phyloP scores from a whole-genome alignment of 2,888 invertebrate genomes.

The Cheilosia soror region DNA sequence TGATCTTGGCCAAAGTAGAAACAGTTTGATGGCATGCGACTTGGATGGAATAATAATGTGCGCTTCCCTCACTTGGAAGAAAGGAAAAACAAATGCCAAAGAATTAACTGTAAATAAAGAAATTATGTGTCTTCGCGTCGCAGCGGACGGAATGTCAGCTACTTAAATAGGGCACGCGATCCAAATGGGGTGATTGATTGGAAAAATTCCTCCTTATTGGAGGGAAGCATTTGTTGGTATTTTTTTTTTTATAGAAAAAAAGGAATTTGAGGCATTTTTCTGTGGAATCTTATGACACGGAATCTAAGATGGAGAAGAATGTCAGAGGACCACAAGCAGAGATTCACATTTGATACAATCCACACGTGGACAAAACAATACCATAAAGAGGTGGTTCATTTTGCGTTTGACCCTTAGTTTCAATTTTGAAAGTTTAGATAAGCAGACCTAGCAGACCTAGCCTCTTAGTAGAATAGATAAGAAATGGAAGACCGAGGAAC shows the following conservation, averaged over 20 bases:
- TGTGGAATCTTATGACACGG: background rate
- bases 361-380: too few species aligned
- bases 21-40: conserved; percentile 38
- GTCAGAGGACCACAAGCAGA: too few species aligned
- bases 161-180: conserved; percentile 10
- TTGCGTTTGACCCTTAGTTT: too few species aligned
- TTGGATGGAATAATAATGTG: conserved; percentile 31
- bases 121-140: conserved; percentile 39
- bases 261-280: background rate
- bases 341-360: too few species aligned
- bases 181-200: conserved; percentile 15
- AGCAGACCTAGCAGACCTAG: too few species aligned
- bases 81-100: conserved; percentile 35
- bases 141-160: conserved; percentile 5
- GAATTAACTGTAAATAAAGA: conserved; percentile 71
- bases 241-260: background rate
- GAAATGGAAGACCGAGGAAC: too few species aligned
- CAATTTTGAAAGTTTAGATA: too few species aligned
- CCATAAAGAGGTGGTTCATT: too few species aligned
- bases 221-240: background rate
- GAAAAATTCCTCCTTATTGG: background rate
- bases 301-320: too few species aligned
- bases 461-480: too few species aligned
- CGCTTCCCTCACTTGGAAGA: background rate
- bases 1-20: conserved; percentile 38